Evolutionary conservation across 1,140 invertebrate genomes (phyloP).

Genomic region (Diachasmimorpha longicaudata): DNA sequence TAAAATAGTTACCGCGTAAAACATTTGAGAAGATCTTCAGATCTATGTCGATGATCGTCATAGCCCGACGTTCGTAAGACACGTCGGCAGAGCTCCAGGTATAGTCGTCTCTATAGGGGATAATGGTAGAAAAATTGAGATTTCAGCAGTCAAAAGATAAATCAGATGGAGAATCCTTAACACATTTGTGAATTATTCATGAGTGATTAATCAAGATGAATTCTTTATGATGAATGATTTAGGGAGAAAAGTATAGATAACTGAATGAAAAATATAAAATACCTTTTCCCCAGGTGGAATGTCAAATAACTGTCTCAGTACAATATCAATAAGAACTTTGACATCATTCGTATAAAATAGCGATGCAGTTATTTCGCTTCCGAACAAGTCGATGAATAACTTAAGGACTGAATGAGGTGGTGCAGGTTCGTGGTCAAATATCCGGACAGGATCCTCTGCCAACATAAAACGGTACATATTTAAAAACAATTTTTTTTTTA

Average conservation of each 20-base stretch:
- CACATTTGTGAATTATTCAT: no score
- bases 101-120: conserved; percentile 71
- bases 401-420: conserved; percentile 87
- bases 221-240: no score
- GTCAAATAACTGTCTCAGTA: conserved; percentile 86
- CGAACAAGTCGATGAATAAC: conserved; percentile 85
- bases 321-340: conserved; percentile 90
- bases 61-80: conserved; percentile 80
- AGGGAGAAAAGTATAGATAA: neutral
- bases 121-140: neutral
- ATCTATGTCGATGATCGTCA: conserved; percentile 75
- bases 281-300: conserved; percentile 86
- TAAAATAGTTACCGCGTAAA: conserved; percentile 67
- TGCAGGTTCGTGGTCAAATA: conserved; percentile 81
- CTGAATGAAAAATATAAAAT: conserved; percentile 29
- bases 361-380: conserved; percentile 74
- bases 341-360: conserved; percentile 94
- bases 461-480: conserved; percentile 29
- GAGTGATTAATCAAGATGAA: no score
- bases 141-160: no score
- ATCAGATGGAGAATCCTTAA: no score
- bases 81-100: conserved; percentile 77
- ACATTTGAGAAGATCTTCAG: conserved; percentile 78
- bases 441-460: conserved; percentile 84
- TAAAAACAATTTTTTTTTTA: neutral